Conservation (phyloP, 2,888 invertebrate species). For the Morpho achilles region DNA sequence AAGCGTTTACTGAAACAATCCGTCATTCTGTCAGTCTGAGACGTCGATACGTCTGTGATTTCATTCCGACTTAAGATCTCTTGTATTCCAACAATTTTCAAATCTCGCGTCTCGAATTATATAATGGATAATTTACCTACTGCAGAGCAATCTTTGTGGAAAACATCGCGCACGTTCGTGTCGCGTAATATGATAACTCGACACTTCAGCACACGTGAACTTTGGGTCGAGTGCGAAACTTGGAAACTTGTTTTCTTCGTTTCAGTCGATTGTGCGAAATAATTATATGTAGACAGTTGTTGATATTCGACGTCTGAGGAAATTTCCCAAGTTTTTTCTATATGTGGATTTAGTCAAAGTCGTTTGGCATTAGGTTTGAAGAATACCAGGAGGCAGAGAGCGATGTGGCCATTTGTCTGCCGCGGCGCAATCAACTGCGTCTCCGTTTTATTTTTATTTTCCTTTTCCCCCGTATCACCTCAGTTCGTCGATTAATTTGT, state of each 20-base stretch:
- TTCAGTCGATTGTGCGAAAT: conserved; percentile 2
- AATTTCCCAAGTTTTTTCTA: conserved; percentile 24
- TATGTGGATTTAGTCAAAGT: conserved; percentile 21
- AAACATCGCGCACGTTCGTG: neutral
- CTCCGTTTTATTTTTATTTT: conserved; percentile 21
- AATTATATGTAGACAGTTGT: neutral
- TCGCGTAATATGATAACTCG: conserved; percentile 6
- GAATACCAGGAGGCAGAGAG: conserved; percentile 16
- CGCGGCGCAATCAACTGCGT: conserved; percentile 33
- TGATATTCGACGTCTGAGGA: conserved; percentile 9
- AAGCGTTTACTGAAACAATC: conserved; percentile 38
- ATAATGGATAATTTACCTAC: conserved; percentile 25
- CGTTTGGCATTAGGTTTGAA: conserved; percentile 22
- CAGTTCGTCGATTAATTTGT: conserved; percentile 13
- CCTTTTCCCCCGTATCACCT: conserved; percentile 1
- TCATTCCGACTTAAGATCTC: conserved; percentile 9
- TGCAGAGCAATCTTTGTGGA: conserved; percentile 10
- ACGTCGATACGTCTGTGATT: conserved; percentile 24
- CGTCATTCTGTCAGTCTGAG: conserved; percentile 38
- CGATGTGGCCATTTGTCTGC: conserved; percentile 43
- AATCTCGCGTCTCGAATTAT: conserved; percentile 13
- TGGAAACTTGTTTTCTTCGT: conserved; percentile 11
- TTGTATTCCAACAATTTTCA: conserved; percentile 15
- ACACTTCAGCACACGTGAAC: conserved; percentile 12
- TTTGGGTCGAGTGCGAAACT: conserved; percentile 14